These are phyloP conservation scores for Anticlea derivata DNA, from an alignment of 2,888 invertebrate genomes.

Conservation along the genomic window DNA sequence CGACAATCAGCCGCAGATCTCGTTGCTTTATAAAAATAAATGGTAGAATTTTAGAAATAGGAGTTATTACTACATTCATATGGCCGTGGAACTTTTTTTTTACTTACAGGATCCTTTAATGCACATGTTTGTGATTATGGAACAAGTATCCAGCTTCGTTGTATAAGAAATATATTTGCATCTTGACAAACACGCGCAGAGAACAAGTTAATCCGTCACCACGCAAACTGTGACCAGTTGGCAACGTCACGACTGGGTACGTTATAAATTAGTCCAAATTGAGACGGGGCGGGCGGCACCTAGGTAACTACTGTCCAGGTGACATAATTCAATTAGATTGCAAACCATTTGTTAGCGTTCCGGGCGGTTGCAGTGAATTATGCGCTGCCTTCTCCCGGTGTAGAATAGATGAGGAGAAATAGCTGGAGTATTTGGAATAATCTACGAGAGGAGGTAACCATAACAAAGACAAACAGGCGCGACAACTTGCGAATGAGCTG, in stretches of 20 bases:
- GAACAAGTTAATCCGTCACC: slow-evolving; percentile 24
- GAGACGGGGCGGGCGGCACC: slow-evolving; percentile 51
- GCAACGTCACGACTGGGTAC: slow-evolving; percentile 42
- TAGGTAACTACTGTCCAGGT: slow-evolving; percentile 51
- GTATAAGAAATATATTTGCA: slow-evolving; percentile 23
- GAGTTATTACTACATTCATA: no score
- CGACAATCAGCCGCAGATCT: slow-evolving; percentile 30
- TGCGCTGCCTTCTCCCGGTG: slow-evolving; percentile 36
- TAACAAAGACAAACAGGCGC: no score
- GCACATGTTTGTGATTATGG: no score
- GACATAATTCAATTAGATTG: slow-evolving; percentile 74
- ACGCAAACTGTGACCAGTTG: slow-evolving; percentile 19
- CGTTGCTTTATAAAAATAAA: slow-evolving; percentile 7
- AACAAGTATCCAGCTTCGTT: slow-evolving; percentile 15
- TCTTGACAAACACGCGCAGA: slow-evolving; percentile 2
- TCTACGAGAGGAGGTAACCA: no score
- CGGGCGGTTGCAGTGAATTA: slow-evolving; percentile 52
- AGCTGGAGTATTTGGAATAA: slow-evolving; percentile 4
- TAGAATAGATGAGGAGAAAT: neutral
- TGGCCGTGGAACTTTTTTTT: no score
- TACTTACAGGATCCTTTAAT: no score
- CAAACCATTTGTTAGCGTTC: slow-evolving; percentile 58
- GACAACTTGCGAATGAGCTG: no score
- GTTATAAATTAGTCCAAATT: slow-evolving; percentile 67
- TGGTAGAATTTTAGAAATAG: neutral